These are phyloP conservation scores for Mobula birostris DNA, from an alignment of 2,113 vertebrate species.

Conservation along the genomic window DNA sequence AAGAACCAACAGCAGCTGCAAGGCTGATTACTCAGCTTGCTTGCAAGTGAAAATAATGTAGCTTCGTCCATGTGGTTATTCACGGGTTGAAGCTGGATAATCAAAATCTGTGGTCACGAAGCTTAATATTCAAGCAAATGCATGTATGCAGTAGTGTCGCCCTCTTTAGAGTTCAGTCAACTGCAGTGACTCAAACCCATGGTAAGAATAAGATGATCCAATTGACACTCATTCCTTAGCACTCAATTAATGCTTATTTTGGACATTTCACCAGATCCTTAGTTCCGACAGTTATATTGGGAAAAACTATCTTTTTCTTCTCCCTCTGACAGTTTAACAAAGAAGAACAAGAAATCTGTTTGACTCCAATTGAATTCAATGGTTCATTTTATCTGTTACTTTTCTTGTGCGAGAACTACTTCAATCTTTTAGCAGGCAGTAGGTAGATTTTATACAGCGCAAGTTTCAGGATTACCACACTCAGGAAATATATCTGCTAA, in stretches of 20 bases:
- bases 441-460: neutral
- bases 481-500: neutral
- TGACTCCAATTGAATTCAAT: neutral
- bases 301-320: neutral
- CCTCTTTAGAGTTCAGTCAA: too few relatives aligned
- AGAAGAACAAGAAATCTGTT: neutral
- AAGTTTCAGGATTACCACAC: neutral
- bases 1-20: neutral
- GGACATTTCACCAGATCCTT: neutral
- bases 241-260: neutral
- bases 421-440: neutral
- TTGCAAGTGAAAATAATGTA: neutral
- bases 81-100: neutral
- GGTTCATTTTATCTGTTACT: neutral
- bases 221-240: neutral
- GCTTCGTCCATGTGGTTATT: neutral
- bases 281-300: neutral
- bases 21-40: neutral
- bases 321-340: neutral
- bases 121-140: neutral
- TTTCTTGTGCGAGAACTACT: neutral
- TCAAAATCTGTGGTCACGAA: neutral
- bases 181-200: neutral
- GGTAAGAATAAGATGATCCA: neutral
- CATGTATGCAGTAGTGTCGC: neutral